Conservation (phyloP, 2,113 vertebrate genomes). For the Hemiscyllium ocellatum region DNA sequence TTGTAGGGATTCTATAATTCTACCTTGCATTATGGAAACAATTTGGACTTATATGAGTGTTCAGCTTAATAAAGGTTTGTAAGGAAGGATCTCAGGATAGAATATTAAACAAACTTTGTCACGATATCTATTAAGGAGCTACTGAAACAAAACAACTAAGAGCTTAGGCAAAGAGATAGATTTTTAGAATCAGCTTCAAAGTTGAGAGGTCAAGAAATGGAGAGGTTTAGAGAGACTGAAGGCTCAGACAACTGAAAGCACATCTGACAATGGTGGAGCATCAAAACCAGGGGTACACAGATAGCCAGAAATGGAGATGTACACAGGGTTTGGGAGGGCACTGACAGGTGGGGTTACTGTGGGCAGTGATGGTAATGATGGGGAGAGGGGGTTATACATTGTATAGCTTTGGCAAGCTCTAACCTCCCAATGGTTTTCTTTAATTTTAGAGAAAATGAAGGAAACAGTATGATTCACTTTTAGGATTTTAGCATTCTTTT, state of each 20-base stretch:
- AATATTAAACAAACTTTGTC: no score
- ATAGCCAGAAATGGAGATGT: not conserved
- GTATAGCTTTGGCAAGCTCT: not conserved
- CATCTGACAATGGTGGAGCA: not conserved
- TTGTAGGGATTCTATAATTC: no score
- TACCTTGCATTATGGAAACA: not conserved
- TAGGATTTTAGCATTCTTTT: not conserved
- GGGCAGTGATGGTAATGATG: no score
- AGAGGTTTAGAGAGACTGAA: not conserved
- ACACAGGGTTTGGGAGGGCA: not conserved
- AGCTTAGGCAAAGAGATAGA: not conserved
- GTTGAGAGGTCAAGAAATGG: not conserved
- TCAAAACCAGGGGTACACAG: not conserved
- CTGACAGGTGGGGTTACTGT: no score
- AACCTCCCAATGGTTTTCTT: not conserved
- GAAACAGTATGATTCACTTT: not conserved
- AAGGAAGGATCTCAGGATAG: not conserved
- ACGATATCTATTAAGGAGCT: not conserved
- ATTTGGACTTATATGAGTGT: not conserved
- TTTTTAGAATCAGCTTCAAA: not conserved
- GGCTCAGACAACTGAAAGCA: not conserved
- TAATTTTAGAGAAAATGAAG: not conserved
- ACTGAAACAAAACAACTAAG: not conserved
- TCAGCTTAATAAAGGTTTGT: not conserved
- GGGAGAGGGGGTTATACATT: not conserved